Percentiles rank a stretch among this genome's conserved stretches.
Evolutionary conservation across 2,113 vertebrate genomes (phyloP).

Genomic region (Saccopteryx bilineata): DNA sequence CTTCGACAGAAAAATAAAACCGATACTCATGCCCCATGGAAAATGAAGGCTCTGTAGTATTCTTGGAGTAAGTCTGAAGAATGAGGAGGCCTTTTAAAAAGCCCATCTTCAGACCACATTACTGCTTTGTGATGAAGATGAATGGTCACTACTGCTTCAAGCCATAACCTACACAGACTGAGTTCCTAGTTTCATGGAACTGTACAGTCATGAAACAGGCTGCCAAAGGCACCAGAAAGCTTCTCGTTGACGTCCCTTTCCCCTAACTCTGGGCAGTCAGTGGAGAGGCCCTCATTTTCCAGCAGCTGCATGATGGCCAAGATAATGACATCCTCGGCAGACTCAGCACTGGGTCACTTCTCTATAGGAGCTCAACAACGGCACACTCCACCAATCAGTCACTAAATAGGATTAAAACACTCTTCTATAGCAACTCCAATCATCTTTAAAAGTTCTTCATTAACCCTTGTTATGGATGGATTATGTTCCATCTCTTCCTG

Average conservation of each 20-base stretch:
- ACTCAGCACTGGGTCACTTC: neutral
- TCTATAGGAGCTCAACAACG: neutral
- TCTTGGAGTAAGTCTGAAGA: conserved; percentile 37
- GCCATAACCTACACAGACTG: neutral
- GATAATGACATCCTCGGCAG: neutral
- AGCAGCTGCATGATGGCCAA: neutral
- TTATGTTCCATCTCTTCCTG: neutral
- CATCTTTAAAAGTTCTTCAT: conserved; percentile 12
- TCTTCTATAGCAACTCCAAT: neutral
- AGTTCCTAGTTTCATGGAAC: neutral
- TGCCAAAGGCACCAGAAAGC: neutral
- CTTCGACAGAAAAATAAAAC: conserved; percentile 60
- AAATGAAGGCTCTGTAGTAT: conserved; percentile 3
- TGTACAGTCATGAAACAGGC: neutral
- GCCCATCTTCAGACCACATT: neutral
- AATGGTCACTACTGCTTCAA: neutral
- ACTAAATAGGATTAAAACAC: neutral
- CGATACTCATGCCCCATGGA: neutral
- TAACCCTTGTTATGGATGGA: neutral
- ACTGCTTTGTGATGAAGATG: conserved; percentile 4
- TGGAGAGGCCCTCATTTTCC: neutral
- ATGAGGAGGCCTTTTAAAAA: neutral
- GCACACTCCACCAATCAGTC: neutral
- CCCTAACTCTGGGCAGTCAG: neutral
- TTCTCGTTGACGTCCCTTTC: neutral